Conservation (phyloP, 1,140 invertebrate species). For the Papilio dardanus region DNA sequence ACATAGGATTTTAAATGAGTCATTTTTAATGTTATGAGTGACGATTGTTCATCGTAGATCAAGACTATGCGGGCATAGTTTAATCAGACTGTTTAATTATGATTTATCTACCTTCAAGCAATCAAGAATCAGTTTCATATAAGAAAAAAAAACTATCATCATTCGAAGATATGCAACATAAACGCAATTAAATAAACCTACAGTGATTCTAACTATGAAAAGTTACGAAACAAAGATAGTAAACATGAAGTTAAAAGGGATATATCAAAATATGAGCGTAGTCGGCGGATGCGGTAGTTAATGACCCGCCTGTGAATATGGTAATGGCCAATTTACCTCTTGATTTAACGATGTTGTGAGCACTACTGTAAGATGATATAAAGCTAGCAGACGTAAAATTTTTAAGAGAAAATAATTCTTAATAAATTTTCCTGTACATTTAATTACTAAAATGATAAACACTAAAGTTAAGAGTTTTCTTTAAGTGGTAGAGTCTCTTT, state of each 20-base stretch:
- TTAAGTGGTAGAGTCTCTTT: neutral
- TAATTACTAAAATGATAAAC: neutral
- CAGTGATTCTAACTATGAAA: neutral
- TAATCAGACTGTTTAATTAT: neutral
- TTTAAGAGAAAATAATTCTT: neutral
- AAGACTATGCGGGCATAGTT: neutral
- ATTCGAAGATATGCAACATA: neutral
- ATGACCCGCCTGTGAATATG: neutral
- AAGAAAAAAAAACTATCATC: neutral
- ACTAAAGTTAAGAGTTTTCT: neutral
- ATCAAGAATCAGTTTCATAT: neutral
- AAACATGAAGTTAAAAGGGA: neutral
- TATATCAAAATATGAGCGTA: neutral
- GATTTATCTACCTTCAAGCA: neutral
- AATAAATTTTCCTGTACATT: neutral
- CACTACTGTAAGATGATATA: neutral
- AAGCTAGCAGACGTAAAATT: neutral
- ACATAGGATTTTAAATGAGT: neutral
- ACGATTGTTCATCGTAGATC: neutral
- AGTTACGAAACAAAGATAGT: neutral
- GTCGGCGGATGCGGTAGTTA: neutral
- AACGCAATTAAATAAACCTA: neutral
- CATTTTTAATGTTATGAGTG: neutral
- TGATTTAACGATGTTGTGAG: slow-evolving; percentile 2
- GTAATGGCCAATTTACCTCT: slow-evolving; percentile 9